phyloP scores from a whole-genome alignment of 2,113 vertebrate species.

The Hemibagrus wyckioides region DNA sequence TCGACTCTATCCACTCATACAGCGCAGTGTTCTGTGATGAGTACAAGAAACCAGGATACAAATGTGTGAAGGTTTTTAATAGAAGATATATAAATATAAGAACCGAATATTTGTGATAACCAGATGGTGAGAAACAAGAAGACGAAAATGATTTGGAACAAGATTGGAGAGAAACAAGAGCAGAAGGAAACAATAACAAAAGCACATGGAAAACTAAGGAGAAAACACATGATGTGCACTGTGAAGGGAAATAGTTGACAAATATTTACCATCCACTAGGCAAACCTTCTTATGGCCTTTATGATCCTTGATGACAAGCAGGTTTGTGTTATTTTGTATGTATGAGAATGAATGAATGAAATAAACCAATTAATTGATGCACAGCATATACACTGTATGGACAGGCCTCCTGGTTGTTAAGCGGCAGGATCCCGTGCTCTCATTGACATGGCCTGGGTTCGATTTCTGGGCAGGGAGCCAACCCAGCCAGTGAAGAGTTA shows the following conservation, averaged over 20 bases:
- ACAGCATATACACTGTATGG: background rate
- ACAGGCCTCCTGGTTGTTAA: too few relatives aligned
- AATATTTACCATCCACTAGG: background rate
- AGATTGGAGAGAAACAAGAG: background rate
- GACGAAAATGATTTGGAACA: background rate
- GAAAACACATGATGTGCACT: background rate
- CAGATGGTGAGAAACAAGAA: background rate
- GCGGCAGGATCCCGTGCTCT: too few relatives aligned
- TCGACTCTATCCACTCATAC: background rate
- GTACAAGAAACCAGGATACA: background rate
- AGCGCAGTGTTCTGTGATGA: background rate
- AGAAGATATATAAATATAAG: background rate
- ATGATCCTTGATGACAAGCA: background rate
- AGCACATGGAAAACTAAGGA: background rate
- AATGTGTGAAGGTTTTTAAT: background rate
- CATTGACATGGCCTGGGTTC: too few relatives aligned
- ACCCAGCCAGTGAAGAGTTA: too few relatives aligned
- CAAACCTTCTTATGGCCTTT: background rate
- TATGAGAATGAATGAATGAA: background rate
- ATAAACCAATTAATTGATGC: background rate
- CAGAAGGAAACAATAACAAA: background rate
- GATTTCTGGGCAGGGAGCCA: too few relatives aligned
- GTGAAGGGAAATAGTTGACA: background rate
- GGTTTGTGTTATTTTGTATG: background rate
- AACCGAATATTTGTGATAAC: background rate